Evolutionary conservation across 1,140 invertebrate species (phyloP).

Genomic region (Drosophila tropicalis): DNA sequence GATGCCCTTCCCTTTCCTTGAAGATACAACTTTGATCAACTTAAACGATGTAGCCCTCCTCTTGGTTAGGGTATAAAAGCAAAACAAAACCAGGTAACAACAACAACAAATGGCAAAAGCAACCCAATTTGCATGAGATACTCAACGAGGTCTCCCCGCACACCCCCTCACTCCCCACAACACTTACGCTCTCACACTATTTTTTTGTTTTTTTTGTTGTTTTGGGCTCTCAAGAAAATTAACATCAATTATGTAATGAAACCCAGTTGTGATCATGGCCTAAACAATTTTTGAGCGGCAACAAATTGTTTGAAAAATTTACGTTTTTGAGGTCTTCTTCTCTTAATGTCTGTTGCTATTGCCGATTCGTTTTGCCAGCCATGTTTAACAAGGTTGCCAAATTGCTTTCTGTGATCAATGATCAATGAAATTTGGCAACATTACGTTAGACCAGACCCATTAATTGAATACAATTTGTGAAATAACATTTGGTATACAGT

Average conservation of each 20-base stretch:
- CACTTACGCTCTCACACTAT: not conserved
- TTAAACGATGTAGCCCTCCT: not conserved
- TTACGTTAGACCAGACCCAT: not conserved
- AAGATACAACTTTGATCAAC: no score
- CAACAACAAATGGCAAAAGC: constrained; percentile 6
- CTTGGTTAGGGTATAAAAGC: not conserved
- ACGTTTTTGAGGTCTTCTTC: constrained; percentile 32
- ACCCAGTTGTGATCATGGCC: constrained; percentile 50
- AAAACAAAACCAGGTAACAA: no score
- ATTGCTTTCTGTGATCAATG: not conserved
- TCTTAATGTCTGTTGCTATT: constrained; percentile 20
- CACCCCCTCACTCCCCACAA: not conserved
- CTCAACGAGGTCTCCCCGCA: not conserved
- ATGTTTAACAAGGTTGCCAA: constrained; percentile 10
- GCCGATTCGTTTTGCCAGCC: constrained; percentile 27
- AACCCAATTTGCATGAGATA: constrained; percentile 4
- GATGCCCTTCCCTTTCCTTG: not conserved
- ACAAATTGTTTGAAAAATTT: constrained; percentile 36
- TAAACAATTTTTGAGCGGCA: constrained; percentile 41
- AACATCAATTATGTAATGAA: constrained; percentile 61
- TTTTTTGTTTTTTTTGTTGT: no score
- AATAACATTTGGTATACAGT: not conserved
- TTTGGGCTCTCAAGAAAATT: constrained; percentile 31
- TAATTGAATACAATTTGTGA: constrained; percentile 31
- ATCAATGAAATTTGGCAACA: constrained; percentile 19